Conservation (phyloP, 2,113 vertebrate genomes). For the Scatophagus argus region DNA sequence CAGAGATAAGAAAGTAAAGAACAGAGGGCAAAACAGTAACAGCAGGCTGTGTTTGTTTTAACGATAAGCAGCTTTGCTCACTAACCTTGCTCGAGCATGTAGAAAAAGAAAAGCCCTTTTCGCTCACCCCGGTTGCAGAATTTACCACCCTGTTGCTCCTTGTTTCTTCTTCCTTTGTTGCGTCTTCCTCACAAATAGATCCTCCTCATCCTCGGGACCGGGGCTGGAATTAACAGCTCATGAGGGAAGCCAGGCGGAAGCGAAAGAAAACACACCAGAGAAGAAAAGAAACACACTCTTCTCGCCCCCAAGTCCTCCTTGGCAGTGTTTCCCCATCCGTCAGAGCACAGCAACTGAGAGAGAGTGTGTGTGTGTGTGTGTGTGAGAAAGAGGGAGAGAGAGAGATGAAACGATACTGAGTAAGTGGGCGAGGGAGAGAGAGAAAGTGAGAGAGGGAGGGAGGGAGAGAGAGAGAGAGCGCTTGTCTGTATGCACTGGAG, state of each 20-base stretch:
- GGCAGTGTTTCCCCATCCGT: slow-evolving; percentile 77
- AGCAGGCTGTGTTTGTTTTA: slow-evolving; percentile 40
- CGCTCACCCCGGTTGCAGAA: slow-evolving; percentile 54
- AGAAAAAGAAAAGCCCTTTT: slow-evolving; percentile 50
- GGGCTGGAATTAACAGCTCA: slow-evolving; percentile 64
- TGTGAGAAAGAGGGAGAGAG: slow-evolving; percentile 20
- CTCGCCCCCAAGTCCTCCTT: slow-evolving; percentile 70
- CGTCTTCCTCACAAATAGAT: slow-evolving; percentile 68
- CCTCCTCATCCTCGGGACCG: slow-evolving; percentile 68
- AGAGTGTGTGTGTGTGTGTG: slow-evolving; percentile 52
- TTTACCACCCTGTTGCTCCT: slow-evolving; percentile 77
- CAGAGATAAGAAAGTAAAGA: slow-evolving; percentile 39
- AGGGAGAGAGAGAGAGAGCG: slow-evolving; percentile 40
- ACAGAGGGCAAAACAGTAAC: slow-evolving; percentile 17
- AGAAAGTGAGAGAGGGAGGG: slow-evolving; percentile 56
- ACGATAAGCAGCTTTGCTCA: slow-evolving; percentile 52
- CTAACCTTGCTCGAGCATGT: slow-evolving; percentile 67
- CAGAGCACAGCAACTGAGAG: slow-evolving; percentile 68
- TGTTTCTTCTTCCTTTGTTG: slow-evolving; percentile 64
- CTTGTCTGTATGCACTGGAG: slow-evolving; percentile 40
- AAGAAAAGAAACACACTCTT: slow-evolving; percentile 71
- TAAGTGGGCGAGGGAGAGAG: slow-evolving; percentile 64
- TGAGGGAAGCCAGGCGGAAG: slow-evolving; percentile 65
- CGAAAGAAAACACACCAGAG: slow-evolving; percentile 61
- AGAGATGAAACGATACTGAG: slow-evolving; percentile 66